A percentile compares a stretch with the other conserved stretches of the same genome.
Evolutionary conservation across 2,888 invertebrate genomes (phyloP).

Genomic region (Drosophila monieri): DNA sequence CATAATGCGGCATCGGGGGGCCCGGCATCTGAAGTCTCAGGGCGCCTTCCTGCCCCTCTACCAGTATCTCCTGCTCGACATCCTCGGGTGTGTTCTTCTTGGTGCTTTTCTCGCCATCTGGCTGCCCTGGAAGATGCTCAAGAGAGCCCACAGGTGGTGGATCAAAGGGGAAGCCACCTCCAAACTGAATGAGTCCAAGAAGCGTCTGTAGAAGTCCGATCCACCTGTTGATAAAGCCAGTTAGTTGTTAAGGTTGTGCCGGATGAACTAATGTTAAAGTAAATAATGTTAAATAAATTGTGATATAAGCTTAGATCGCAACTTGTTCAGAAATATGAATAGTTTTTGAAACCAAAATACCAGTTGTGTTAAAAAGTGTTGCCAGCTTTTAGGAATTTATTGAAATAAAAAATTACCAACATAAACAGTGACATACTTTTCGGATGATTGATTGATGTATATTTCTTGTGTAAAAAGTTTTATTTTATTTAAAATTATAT

Average conservation of each 20-base stretch:
- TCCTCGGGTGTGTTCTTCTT: slow-evolving; percentile 84
- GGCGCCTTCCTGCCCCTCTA: slow-evolving; percentile 83
- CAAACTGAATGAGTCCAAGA: slow-evolving; percentile 48
- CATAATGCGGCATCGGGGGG: slow-evolving; percentile 84
- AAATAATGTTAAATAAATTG: slow-evolving; percentile 15
- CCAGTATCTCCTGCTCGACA: slow-evolving; percentile 84
- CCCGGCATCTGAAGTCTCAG: slow-evolving; percentile 82
- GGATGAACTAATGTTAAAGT: background rate
- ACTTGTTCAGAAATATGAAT: background rate
- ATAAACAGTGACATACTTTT: slow-evolving; percentile 1
- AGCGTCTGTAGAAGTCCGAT: slow-evolving; percentile 39
- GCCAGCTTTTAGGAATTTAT: background rate
- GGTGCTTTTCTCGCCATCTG: slow-evolving; percentile 60
- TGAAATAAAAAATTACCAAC: background rate
- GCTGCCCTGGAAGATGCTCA: slow-evolving; percentile 68
- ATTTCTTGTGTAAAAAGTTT: background rate
- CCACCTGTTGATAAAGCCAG: background rate
- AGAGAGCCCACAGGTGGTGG: slow-evolving; percentile 54
- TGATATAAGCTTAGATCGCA: slow-evolving; percentile 56
- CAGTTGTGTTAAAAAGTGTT: background rate
- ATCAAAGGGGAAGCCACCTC: slow-evolving; percentile 6
- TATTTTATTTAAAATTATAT: background rate
- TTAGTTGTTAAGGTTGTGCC: slow-evolving; percentile 10
- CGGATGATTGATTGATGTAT: background rate
- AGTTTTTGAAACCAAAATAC: background rate